A percentile compares a stretch with the other conserved stretches of the same genome.
These are phyloP conservation scores for Deilephila porcellus DNA, from an alignment of 2,888 invertebrate species.

Conservation along the genomic window DNA sequence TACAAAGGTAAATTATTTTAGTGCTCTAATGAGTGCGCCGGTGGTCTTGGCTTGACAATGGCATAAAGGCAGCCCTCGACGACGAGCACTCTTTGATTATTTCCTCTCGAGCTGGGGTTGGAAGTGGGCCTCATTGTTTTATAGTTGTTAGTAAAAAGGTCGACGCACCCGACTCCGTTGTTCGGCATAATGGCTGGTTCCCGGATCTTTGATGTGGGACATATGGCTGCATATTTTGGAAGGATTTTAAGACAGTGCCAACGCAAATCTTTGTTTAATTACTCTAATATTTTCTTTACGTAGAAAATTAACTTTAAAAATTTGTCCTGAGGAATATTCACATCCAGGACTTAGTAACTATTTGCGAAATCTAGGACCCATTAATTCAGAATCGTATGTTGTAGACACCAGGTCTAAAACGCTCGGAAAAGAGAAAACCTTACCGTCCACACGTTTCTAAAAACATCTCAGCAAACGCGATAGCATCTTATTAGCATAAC, in stretches of 20 bases:
- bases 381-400: no score
- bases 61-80: conserved; percentile 25
- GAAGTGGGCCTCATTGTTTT: conserved; percentile 28
- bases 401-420: no score
- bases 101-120: conserved; percentile 28
- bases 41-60: conserved; percentile 47
- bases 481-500: no score
- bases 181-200: conserved; percentile 13
- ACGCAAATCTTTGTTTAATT: no score
- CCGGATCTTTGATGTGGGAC: conserved; percentile 21
- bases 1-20: conserved; percentile 65
- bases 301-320: no score
- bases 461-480: no score
- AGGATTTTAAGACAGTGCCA: neutral
- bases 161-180: conserved; percentile 26
- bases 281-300: no score
- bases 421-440: no score
- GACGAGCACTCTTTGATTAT: conserved; percentile 28
- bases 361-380: no score
- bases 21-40: conserved; percentile 42
- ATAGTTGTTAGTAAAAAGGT: conserved; percentile 27
- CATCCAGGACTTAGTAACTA: no score
- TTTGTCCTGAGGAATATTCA: no score
- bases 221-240: neutral
- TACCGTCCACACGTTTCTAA: no score